phyloP scores from a whole-genome alignment of 2,888 invertebrate genomes.

The Ichneumoninae sp. region DNA sequence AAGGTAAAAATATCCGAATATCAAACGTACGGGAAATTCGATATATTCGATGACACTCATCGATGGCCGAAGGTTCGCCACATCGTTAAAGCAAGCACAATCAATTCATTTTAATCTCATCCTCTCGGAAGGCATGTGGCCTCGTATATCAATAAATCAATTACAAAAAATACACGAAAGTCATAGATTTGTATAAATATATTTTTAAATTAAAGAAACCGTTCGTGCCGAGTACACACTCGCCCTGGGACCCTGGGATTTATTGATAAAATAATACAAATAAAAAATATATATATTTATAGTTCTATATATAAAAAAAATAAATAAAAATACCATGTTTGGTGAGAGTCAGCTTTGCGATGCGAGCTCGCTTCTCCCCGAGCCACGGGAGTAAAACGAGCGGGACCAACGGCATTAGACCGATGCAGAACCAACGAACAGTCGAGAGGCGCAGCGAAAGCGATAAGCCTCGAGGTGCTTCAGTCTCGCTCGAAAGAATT shows the following conservation, averaged over 20 bases:
- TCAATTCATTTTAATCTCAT: constrained; percentile 5
- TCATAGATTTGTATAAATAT: background rate
- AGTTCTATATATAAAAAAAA: background rate
- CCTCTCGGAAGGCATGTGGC: background rate
- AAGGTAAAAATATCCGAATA: background rate
- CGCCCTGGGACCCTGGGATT: background rate
- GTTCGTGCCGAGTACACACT: background rate
- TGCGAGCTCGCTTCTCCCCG: background rate
- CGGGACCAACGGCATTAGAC: constrained; percentile 2
- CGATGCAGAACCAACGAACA: constrained; percentile 9
- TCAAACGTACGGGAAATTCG: background rate
- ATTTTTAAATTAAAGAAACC: background rate
- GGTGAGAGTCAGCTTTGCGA: constrained; percentile 6
- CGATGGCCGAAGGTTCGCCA: background rate
- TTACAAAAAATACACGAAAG: background rate
- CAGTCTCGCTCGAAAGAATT: constrained; percentile 1
- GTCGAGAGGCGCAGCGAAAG: constrained; percentile 9
- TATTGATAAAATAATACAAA: background rate
- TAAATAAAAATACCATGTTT: background rate
- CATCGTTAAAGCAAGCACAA: background rate
- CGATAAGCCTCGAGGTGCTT: constrained; percentile 17
- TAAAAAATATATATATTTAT: background rate
- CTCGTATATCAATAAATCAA: background rate
- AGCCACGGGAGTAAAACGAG: background rate
- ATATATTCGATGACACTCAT: background rate